These are phyloP conservation scores for Caenorhabditis inopinata DNA, from an alignment of 1,140 invertebrate genomes.

Conservation along the genomic window DNA sequence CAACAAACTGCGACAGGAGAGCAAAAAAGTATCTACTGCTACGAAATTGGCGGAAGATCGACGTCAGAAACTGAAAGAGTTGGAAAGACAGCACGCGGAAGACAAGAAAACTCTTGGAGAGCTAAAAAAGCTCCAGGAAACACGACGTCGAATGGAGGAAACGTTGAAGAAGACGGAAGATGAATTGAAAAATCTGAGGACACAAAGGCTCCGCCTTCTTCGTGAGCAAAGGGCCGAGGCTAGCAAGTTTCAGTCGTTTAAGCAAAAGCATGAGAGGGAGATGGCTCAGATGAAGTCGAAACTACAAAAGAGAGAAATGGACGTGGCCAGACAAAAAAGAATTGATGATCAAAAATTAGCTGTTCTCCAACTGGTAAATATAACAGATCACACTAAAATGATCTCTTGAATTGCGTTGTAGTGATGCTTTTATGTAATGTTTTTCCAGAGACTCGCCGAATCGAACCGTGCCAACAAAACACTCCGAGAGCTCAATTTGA, in stretches of 20 bases:
- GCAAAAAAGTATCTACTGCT: not conserved
- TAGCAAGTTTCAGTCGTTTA: not conserved
- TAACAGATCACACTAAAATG: too few species aligned
- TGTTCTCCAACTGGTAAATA: not conserved
- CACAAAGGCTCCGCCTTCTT: not conserved
- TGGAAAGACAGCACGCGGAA: slow-evolving; percentile 25
- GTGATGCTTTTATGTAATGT: too few species aligned
- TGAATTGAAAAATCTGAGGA: slow-evolving; percentile 21
- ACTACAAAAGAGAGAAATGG: slow-evolving; percentile 4
- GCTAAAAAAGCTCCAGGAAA: slow-evolving; percentile 29
- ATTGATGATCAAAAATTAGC: not conserved
- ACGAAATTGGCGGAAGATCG: slow-evolving; percentile 39
- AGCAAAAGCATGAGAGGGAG: slow-evolving; percentile 7
- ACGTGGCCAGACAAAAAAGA: not conserved
- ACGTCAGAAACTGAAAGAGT: slow-evolving; percentile 40
- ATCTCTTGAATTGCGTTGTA: too few species aligned
- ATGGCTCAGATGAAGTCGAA: slow-evolving; percentile 13
- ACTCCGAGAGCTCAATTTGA: not conserved
- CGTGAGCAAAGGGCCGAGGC: not conserved
- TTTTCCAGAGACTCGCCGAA: not conserved
- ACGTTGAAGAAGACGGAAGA: slow-evolving; percentile 31
- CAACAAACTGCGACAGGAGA: not conserved
- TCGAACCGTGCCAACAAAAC: not conserved
- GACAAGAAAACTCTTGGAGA: slow-evolving; percentile 36
- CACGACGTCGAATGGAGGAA: not conserved